These are phyloP conservation scores for Atethmia centrago DNA, from an alignment of 2,888 invertebrate species.

Conservation along the genomic window DNA sequence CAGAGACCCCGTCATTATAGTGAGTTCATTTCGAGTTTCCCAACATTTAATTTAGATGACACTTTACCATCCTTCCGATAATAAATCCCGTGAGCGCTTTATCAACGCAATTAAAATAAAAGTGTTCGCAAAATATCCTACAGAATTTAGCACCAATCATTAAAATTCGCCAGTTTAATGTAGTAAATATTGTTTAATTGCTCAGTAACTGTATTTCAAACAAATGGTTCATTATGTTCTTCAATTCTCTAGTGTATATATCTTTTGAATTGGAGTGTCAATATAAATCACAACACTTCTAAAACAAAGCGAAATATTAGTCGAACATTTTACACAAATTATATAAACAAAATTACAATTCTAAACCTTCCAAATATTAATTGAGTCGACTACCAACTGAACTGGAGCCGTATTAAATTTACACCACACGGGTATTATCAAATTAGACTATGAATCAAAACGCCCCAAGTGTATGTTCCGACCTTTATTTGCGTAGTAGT, in stretches of 20 bases:
- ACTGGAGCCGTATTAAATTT: conserved; percentile 69
- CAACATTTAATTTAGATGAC: conserved; percentile 80
- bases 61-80: conserved; percentile 79
- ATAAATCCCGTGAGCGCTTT: conserved; percentile 77
- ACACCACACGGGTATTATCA: conserved; percentile 72
- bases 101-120: conserved; percentile 74
- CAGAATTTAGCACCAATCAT: conserved; percentile 64
- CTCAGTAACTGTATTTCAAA: conserved; percentile 37
- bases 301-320: conserved; percentile 36
- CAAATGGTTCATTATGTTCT: conserved; percentile 48
- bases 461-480: conserved; percentile 67
- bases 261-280: conserved; percentile 37
- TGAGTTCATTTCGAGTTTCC: conserved; percentile 81
- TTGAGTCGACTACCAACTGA: conserved; percentile 58
- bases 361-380: conserved; percentile 55
- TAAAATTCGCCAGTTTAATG: conserved; percentile 58
- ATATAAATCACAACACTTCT: conserved; percentile 47
- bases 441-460: conserved; percentile 76
- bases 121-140: conserved; percentile 69
- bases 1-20: conserved; percentile 82
- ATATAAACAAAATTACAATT: conserved; percentile 52
- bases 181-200: conserved; percentile 52
- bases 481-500: conserved; percentile 75
- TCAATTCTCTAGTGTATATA: conserved; percentile 36
- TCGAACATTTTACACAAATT: conserved; percentile 35